Evolutionary conservation across 2,888 invertebrate genomes (phyloP).

Genomic region (Pterostichus madidus): DNA sequence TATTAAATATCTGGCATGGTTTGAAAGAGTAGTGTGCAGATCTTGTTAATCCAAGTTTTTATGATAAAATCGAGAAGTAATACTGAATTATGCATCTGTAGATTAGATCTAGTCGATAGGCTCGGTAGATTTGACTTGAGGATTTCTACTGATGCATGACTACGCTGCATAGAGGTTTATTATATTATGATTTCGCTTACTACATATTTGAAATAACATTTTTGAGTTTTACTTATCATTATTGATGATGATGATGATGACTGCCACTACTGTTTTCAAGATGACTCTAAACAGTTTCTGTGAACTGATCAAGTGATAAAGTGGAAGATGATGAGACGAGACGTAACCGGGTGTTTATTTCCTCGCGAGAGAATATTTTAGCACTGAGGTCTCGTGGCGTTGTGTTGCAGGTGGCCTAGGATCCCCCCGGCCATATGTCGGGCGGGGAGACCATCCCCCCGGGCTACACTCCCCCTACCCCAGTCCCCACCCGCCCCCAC

Average conservation of each 20-base stretch:
- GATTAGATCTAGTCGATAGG: conserved; percentile 60
- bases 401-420: conserved; percentile 82
- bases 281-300: not conserved
- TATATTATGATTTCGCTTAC: conserved; percentile 32
- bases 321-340: not conserved
- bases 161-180: conserved; percentile 57
- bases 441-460: conserved; percentile 78
- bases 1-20: conserved; percentile 57
- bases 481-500: conserved; percentile 74
- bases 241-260: conserved; percentile 23
- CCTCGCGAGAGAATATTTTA: conserved; percentile 5
- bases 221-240: conserved; percentile 20
- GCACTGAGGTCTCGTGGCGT: conserved; percentile 71
- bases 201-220: conserved; percentile 16
- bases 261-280: conserved; percentile 57
- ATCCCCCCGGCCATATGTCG: conserved; percentile 79
- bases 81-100: conserved; percentile 60
- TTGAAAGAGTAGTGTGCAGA: conserved; percentile 61
- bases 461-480: conserved; percentile 76
- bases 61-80: conserved; percentile 41
- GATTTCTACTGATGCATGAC: conserved; percentile 65
- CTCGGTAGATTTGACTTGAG: conserved; percentile 57
- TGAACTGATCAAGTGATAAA: conserved; percentile 2
- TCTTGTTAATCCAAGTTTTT: conserved; percentile 55
- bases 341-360: conserved; percentile 8